Conservation (phyloP, 1,140 invertebrate genomes). For the Aricia agestis region DNA sequence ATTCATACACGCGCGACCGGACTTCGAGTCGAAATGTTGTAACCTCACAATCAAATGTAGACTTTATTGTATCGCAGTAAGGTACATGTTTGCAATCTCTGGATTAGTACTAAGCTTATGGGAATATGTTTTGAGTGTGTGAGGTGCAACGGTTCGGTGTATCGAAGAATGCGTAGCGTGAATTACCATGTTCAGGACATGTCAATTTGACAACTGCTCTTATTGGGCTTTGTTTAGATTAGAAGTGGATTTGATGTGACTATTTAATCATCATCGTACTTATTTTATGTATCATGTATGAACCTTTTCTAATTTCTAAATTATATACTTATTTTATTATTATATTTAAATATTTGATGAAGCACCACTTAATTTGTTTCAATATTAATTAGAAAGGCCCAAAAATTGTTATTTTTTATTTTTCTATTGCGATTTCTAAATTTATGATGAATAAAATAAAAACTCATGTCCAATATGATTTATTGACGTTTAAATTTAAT, state of each 20-base stretch:
- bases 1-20: conserved; percentile 29
- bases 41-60: conserved; percentile 22
- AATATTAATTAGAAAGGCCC: no score
- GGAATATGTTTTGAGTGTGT: conserved; percentile 59
- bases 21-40: conserved; percentile 8
- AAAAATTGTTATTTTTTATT: no score
- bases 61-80: conserved; percentile 26
- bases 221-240: conserved; percentile 54
- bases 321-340: background rate
- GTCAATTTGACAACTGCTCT: conserved; percentile 68
- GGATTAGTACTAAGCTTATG: conserved; percentile 49
- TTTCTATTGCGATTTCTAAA: no score
- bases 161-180: conserved; percentile 72
- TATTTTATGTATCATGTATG: background rate
- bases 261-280: conserved; percentile 6
- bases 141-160: conserved; percentile 59
- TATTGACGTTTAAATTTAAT: no score
- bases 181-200: conserved; percentile 72
- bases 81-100: conserved; percentile 25
- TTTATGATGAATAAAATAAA: no score
- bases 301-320: background rate
- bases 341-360: background rate
- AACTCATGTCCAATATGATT: no score
- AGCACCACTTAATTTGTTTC: no score
- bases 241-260: conserved; percentile 20